Conservation (phyloP, 2,113 vertebrate genomes). For the Mastomys natalensis region DNA sequence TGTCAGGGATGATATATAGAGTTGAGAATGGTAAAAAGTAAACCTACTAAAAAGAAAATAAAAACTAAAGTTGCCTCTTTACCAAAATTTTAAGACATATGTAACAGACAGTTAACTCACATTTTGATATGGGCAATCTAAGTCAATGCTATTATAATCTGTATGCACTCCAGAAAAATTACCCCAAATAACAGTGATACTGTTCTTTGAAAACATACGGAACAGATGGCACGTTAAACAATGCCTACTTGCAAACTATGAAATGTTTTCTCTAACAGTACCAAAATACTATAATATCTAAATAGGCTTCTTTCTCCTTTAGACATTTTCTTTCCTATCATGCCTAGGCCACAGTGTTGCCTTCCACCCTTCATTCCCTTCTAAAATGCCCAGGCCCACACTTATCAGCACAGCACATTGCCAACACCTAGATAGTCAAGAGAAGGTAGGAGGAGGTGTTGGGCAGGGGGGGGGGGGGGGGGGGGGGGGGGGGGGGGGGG, state of each 20-base stretch:
- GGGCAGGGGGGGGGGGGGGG: too few relatives aligned
- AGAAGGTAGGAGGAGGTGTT: too few relatives aligned
- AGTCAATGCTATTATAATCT: constrained; percentile 15
- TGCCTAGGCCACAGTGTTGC: not conserved
- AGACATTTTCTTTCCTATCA: constrained; percentile 35
- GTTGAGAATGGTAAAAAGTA: not conserved
- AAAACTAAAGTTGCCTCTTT: constrained; percentile 1
- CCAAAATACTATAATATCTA: constrained; percentile 37
- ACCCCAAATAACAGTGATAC: not conserved
- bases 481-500: too few relatives aligned
- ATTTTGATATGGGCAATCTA: not conserved
- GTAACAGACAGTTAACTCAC: constrained; percentile 34
- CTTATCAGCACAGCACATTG: constrained; percentile 47
- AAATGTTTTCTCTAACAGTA: constrained; percentile 32
- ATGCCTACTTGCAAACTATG: constrained; percentile 29
- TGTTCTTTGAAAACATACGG: constrained; percentile 15
- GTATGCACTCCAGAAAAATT: not conserved
- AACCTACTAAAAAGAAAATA: constrained; percentile 33
- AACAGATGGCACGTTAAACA: constrained; percentile 45
- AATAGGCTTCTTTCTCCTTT: not conserved
- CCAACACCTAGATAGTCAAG: constrained; percentile 23
- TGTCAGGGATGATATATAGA: constrained; percentile 15
- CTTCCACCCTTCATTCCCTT: not conserved
- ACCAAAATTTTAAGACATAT: constrained; percentile 48
- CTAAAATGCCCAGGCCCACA: not conserved